A percentile compares a stretch with the other conserved stretches of the same genome.
Evolutionary conservation across 2,797 vertebrate genomes (phyloP).

Genomic region (Thunnus albacares): DNA sequence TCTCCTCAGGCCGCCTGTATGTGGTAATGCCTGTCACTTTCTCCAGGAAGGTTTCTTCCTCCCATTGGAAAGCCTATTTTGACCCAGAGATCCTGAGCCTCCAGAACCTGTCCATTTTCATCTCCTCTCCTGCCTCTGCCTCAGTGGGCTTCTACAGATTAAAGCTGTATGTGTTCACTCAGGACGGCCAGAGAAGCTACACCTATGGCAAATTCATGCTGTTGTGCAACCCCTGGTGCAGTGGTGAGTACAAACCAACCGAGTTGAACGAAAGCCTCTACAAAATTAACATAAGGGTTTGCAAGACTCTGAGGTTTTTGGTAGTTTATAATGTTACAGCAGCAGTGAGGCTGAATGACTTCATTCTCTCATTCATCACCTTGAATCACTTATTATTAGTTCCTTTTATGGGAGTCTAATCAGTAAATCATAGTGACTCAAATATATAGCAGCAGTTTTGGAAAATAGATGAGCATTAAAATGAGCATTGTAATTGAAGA

Average conservation of each 20-base stretch:
- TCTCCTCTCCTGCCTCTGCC: constrained; percentile 74
- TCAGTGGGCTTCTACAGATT: constrained; percentile 80
- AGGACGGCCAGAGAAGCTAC: background rate
- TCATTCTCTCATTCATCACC: background rate
- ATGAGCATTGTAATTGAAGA: background rate
- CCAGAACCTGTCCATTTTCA: constrained; percentile 63
- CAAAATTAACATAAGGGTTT: too few relatives aligned
- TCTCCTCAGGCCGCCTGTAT: constrained; percentile 69
- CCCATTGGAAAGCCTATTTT: constrained; percentile 77
- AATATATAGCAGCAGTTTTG: background rate
- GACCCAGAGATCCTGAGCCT: constrained; percentile 30
- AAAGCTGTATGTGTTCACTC: constrained; percentile 52
- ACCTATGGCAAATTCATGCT: constrained; percentile 69
- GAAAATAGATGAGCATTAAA: background rate
- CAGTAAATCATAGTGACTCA: background rate
- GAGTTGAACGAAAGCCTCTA: too few relatives aligned
- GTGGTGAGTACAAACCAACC: constrained; percentile 65
- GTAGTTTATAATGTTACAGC: background rate
- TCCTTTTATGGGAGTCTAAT: background rate
- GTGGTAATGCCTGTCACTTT: constrained; percentile 69
- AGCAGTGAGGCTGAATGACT: background rate
- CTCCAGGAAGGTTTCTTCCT: constrained; percentile 9
- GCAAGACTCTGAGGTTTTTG: background rate
- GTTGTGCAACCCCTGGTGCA: constrained; percentile 87
- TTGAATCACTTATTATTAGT: background rate